A percentile compares a stretch with the other conserved stretches of the same genome.
These are phyloP conservation scores for Zygaena filipendulae DNA, from an alignment of 2,888 invertebrate species.

Conservation along the genomic window DNA sequence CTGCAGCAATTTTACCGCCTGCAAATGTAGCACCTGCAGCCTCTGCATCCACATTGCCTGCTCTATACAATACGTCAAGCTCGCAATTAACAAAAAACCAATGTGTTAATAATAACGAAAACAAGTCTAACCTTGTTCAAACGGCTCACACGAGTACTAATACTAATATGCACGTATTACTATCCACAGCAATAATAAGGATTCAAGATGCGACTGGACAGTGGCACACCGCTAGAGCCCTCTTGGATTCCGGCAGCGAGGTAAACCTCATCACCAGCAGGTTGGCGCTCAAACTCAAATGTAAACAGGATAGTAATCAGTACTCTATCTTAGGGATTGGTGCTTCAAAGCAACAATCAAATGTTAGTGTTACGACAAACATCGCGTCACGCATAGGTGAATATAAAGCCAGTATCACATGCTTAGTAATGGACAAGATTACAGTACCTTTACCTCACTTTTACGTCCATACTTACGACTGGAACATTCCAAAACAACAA, in stretches of 20 bases:
- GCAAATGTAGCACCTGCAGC: too few relatives aligned
- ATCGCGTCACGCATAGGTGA: not conserved
- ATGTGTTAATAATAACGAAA: too few relatives aligned
- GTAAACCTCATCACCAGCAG: not conserved
- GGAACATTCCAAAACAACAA: not conserved
- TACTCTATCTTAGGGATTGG: not conserved
- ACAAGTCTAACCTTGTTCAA: too few relatives aligned
- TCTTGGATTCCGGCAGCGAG: slow-evolving; percentile 1
- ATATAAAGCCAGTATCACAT: not conserved
- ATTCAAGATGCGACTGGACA: not conserved
- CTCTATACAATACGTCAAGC: too few relatives aligned
- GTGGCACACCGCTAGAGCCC: not conserved
- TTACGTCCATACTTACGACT: not conserved
- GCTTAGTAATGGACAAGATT: not conserved
- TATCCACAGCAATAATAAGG: slow-evolving; percentile 1
- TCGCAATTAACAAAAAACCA: too few relatives aligned
- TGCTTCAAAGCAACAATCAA: not conserved
- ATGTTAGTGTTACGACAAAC: not conserved
- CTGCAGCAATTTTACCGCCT: too few relatives aligned
- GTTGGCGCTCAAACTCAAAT: slow-evolving; percentile 1
- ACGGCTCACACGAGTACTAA: not conserved
- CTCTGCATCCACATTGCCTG: too few relatives aligned
- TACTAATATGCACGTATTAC: not conserved
- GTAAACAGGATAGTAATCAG: too few relatives aligned
- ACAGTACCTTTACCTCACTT: not conserved